Evolutionary conservation across 2,113 vertebrate genomes (phyloP).

Genomic region (Trachemys scripta): DNA sequence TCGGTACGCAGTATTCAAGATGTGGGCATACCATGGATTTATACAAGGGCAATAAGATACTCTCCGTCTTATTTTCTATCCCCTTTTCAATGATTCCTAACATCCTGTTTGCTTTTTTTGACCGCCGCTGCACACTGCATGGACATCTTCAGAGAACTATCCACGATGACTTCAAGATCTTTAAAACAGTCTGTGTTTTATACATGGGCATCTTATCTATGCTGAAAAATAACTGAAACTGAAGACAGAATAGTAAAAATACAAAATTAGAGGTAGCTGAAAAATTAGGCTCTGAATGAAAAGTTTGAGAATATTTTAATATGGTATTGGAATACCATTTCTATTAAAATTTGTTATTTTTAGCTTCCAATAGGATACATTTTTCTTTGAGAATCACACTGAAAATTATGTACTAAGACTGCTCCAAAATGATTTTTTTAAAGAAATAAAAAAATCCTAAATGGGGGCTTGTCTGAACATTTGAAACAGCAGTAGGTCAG

Average conservation of each 20-base stretch:
- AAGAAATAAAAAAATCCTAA: not conserved
- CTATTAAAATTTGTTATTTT: not conserved
- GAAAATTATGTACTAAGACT: accelerated
- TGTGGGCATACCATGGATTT: too few species aligned
- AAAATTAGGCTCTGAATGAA: not conserved
- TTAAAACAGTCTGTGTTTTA: not conserved
- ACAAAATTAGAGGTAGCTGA: not conserved
- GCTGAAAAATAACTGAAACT: not conserved
- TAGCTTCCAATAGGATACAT: not conserved
- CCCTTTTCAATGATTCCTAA: too few species aligned
- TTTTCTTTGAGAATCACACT: not conserved
- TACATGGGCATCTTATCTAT: accelerated
- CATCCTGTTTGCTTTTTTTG: too few species aligned
- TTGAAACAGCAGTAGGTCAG: not conserved
- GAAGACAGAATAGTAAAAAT: not conserved
- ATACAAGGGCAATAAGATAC: too few species aligned
- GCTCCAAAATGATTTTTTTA: not conserved
- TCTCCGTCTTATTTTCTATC: too few species aligned
- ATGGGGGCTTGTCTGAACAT: not conserved
- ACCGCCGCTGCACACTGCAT: too few species aligned
- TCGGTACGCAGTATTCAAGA: too few species aligned
- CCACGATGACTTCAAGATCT: too few species aligned
- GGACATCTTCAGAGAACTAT: too few species aligned
- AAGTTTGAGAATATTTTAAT: not conserved
- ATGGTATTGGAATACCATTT: not conserved